Conservation (phyloP, 2,888 invertebrate species). For the Polydrusus cervinus region DNA sequence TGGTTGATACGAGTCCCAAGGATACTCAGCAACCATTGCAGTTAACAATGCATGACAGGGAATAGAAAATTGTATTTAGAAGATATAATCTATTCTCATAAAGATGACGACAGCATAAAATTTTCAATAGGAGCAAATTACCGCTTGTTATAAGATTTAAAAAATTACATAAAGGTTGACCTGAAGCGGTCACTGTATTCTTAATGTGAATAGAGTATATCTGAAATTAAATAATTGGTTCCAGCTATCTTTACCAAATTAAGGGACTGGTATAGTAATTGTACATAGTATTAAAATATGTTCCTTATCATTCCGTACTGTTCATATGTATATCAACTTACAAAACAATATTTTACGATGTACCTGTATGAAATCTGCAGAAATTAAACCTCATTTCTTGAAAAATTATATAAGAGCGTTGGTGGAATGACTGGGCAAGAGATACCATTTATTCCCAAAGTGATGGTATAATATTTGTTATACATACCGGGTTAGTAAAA, state of each 20-base stretch:
- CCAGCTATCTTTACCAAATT: slow-evolving; percentile 6
- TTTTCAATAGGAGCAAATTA: too few relatives aligned
- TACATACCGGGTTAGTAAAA: too few relatives aligned
- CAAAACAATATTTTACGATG: neutral
- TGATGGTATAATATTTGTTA: too few relatives aligned
- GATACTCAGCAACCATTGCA: slow-evolving; percentile 76
- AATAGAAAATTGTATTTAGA: slow-evolving; percentile 60
- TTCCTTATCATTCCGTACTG: slow-evolving; percentile 12
- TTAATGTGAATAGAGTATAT: too few relatives aligned
- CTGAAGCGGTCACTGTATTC: too few relatives aligned
- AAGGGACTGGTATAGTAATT: slow-evolving; percentile 14
- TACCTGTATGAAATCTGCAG: slow-evolving; percentile 12
- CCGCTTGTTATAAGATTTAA: too few relatives aligned
- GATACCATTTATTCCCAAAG: too few relatives aligned
- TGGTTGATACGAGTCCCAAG: slow-evolving; percentile 67
- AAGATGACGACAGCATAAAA: too few relatives aligned
- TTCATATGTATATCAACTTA: neutral
- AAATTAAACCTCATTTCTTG: neutral
- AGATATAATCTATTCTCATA: slow-evolving; percentile 24
- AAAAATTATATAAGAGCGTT: neutral
- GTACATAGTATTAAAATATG: slow-evolving; percentile 1
- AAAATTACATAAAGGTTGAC: too few relatives aligned
- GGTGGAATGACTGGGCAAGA: too few relatives aligned
- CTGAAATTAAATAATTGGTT: slow-evolving; percentile 4
- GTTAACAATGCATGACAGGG: slow-evolving; percentile 83